Evolutionary conservation across 2,888 invertebrate species (phyloP), one percentile per base, ranked within the genome.

Genomic region (Drosophila cognata): DNA sequence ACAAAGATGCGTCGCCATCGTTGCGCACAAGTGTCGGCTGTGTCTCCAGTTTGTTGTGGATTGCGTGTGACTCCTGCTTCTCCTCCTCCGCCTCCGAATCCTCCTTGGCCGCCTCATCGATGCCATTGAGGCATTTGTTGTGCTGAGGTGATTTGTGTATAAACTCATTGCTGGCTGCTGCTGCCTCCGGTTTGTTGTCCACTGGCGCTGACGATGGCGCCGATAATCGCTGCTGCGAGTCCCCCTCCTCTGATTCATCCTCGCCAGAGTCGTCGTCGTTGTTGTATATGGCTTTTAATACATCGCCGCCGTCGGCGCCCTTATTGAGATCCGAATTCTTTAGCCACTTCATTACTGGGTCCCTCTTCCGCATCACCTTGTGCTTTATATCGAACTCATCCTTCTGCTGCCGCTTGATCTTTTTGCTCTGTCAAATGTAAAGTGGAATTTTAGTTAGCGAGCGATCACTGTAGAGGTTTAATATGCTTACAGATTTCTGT

Each of bases 261-360:
- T 71, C 90, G 38, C 91, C 89, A 16, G 90, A 90, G 78, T 91
- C 92, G 18, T 85, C 87, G 70, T 89, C 91, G 62, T 90, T 91
- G 64, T 91, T 91, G 46, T 91, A 91, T 67, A 93, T 93, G 50
- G 93, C 93, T 64, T 91, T 90, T 59, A 93, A 91, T 38, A 93
- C 91, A 67, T 92, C 92, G 18, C 89, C 72, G 25, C 92, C 92
- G 35, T 91, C 91, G 57, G 91, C 93, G 36, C 91, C 92, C 62
- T 91, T 88, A 51, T 90, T 92, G 53, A 93, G 84, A 84, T 93
- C 92, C 10, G 93, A 93, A 74, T 93, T 92, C 56, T 91, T 87
- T 4, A 93, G 79, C 93, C 90, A 92, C 52, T 93, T 92, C 78
- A 92, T 84, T 29, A 93, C 86, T 52, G 91, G 91, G 2, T 91